These are phyloP conservation scores for Crocallis elinguaria DNA, from an alignment of 2,888 invertebrate species.

Conservation along the genomic window DNA sequence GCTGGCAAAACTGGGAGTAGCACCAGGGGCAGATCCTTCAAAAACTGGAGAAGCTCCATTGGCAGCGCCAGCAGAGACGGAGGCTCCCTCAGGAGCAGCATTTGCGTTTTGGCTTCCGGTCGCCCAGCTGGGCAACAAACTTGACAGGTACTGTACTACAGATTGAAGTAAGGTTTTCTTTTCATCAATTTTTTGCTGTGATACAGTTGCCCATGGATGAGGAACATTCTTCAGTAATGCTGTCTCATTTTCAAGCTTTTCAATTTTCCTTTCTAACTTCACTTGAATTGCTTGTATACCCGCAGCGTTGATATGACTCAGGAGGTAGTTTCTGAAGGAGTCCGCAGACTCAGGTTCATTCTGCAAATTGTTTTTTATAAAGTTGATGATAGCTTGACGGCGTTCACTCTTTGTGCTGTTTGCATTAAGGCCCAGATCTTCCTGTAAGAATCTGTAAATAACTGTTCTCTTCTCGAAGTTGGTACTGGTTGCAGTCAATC, in stretches of 20 bases:
- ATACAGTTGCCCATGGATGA: conserved; percentile 58
- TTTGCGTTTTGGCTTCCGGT: conserved; percentile 41
- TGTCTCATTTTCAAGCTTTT: conserved; percentile 68
- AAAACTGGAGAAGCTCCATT: not conserved
- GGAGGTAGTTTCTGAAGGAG: conserved; percentile 59
- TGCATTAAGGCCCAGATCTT: conserved; percentile 63
- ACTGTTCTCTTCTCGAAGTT: conserved; percentile 62
- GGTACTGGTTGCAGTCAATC: conserved; percentile 58
- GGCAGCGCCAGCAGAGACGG: conserved; percentile 1
- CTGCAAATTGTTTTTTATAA: conserved; percentile 61
- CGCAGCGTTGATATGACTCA: conserved; percentile 60
- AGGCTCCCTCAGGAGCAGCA: conserved; percentile 4
- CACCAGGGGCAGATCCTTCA: not conserved
- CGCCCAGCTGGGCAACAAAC: conserved; percentile 65
- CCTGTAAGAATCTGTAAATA: conserved; percentile 60
- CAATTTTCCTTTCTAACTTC: conserved; percentile 63
- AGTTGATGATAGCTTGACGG: conserved; percentile 64
- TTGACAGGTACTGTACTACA: conserved; percentile 60
- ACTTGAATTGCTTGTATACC: conserved; percentile 60
- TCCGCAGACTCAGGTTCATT: conserved; percentile 49
- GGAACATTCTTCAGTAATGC: conserved; percentile 58
- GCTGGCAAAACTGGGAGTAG: not conserved
- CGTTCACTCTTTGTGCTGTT: conserved; percentile 71
- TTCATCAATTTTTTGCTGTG: conserved; percentile 59
- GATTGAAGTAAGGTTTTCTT: conserved; percentile 64